These are phyloP conservation scores for Phytoseiulus persimilis DNA, from an alignment of 2,888 invertebrate species.

Conservation along the genomic window DNA sequence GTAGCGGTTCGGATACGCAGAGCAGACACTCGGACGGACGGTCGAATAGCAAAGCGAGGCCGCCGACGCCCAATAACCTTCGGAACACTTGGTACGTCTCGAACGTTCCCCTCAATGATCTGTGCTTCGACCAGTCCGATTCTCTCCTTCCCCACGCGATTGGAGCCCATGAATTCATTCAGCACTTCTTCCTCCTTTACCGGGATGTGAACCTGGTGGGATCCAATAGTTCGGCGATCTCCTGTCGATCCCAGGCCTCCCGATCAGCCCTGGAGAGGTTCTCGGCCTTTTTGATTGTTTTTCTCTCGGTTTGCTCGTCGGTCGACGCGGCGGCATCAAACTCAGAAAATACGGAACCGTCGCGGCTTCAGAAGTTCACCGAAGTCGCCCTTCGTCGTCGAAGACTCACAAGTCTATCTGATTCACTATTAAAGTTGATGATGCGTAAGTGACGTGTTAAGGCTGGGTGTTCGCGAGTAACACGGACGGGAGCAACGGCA, in stretches of 20 bases:
- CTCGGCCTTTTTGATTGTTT: no score
- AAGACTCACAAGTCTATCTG: background rate
- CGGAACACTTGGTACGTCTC: background rate
- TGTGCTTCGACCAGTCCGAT: background rate
- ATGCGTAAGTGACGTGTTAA: background rate
- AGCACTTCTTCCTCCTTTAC: no score
- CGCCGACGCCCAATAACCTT: constrained; percentile 5
- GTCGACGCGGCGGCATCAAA: background rate
- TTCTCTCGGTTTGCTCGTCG: background rate
- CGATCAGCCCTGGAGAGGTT: no score
- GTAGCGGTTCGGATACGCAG: background rate
- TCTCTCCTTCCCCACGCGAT: background rate
- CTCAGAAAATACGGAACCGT: background rate
- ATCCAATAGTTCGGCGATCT: no score
- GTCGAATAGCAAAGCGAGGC: background rate
- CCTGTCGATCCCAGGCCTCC: no score
- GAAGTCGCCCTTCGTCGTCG: background rate
- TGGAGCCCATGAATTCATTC: background rate
- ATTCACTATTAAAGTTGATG: background rate
- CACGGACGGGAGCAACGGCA: background rate
- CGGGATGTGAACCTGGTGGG: no score
- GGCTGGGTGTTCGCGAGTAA: background rate
- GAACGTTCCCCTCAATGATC: background rate
- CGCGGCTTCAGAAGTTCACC: background rate
- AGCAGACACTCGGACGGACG: background rate